Evolutionary conservation across 2,888 invertebrate genomes (phyloP), one percentile per base, ranked within the genome.

Genomic region (Strigamia transsilvanica): DNA sequence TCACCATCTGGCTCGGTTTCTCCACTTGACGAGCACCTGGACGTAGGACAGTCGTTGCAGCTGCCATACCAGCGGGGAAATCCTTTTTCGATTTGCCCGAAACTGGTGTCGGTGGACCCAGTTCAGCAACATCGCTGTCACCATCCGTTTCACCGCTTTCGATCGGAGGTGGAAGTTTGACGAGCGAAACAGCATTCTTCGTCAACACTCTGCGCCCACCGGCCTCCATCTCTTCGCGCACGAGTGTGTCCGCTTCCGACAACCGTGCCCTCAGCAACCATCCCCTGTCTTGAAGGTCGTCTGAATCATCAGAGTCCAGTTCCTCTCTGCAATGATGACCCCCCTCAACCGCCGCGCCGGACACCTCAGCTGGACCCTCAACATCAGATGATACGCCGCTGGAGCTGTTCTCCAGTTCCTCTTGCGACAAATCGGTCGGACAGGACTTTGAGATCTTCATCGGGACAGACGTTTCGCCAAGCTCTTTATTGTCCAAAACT

Each of bases 401-500:
- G 6, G 95, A 94, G 84, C 95, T 94, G 88, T 95, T 95, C 88
- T 95, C 95, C 80, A 94, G 94, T 88, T 95, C 95, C 89, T 86
- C 90, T 83, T 90, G 87, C 80, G 91, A 88, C 85, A 95, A 92
- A 87, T 94, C 94, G 88, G 94, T 94, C 51, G 95, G 95, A 88
- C 94, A 95, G 13, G 95, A 95, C 87, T 94, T 94, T 9, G 95
- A 95, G 82, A 94, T 93, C 87, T 94, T 95, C 83, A 96, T 90
- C 86, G 94, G 92, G 38, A 93, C 84, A 82, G 82, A 41, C 38
- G 80, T 83, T 10, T 81, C 79, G 21, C 84, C 83, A 10, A 85
- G 82, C 27, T 85, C 82, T 15, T 84, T 84, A 0, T 85, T 85
- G 78, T 85, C 85, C 78, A 86, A 85, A 51, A 85, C 85, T 82